phyloP scores from a whole-genome alignment of 2,797 vertebrate genomes.

The Crenuchus spilurus region DNA sequence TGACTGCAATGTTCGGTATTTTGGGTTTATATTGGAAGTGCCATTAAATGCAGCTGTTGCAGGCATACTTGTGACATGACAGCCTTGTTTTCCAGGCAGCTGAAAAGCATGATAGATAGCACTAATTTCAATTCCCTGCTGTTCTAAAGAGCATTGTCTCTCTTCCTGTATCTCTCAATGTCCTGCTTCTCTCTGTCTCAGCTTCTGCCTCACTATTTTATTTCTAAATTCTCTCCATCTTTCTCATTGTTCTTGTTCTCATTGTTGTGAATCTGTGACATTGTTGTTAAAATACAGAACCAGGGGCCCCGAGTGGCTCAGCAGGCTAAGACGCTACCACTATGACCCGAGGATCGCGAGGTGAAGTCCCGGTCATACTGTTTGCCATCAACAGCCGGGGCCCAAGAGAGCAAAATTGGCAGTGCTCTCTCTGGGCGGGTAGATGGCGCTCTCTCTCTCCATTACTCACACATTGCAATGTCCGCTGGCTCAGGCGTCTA shows the following conservation, averaged over 20 bases:
- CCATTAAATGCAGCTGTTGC: conserved; percentile 36
- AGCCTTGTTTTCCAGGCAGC: conserved; percentile 33
- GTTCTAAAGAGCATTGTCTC: conserved; percentile 21
- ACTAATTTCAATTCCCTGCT: conserved; percentile 22
- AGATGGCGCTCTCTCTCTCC: too few species aligned
- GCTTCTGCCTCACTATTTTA: neutral
- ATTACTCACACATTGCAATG: too few species aligned
- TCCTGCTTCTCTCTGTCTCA: neutral
- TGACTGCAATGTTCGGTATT: conserved; percentile 43
- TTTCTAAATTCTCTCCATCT: too few species aligned
- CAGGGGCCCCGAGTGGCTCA: too few species aligned
- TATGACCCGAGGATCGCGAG: too few species aligned
- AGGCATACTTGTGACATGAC: conserved; percentile 44
- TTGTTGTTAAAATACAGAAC: neutral
- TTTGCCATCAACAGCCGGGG: too few species aligned
- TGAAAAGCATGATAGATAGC: conserved; percentile 19
- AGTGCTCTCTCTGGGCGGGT: too few species aligned
- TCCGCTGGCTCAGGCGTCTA: too few species aligned
- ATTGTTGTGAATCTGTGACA: neutral
- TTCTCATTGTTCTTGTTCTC: neutral
- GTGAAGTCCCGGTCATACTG: too few species aligned
- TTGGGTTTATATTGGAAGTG: conserved; percentile 38
- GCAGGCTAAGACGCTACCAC: too few species aligned
- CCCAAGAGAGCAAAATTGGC: too few species aligned
- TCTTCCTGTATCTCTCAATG: neutral